Evolutionary conservation across 1,140 invertebrate genomes (phyloP).

Genomic region (Gerris buenoi): DNA sequence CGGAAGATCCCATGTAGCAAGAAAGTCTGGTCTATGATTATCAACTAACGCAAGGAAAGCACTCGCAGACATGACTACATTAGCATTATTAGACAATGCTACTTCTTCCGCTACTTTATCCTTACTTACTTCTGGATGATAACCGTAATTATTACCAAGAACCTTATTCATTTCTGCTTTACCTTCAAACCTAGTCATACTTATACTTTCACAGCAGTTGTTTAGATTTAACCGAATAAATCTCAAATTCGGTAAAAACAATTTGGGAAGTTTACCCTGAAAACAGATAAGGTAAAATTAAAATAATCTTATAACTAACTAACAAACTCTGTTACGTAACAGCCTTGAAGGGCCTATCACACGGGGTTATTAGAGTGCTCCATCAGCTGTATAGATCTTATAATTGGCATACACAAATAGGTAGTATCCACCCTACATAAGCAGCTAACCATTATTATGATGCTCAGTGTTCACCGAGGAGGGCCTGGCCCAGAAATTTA

Average conservation of each 20-base stretch:
- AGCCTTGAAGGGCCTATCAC: too few relatives aligned
- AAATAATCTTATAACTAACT: background rate
- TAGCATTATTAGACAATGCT: background rate
- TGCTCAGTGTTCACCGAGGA: too few relatives aligned
- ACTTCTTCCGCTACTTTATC: constrained; percentile 5
- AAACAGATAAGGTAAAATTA: background rate
- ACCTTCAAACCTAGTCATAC: background rate
- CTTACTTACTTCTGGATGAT: constrained; percentile 4
- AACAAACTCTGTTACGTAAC: too few relatives aligned
- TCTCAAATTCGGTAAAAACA: background rate
- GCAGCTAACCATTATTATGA: too few relatives aligned
- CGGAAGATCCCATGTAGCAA: constrained; percentile 6
- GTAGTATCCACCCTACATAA: too few relatives aligned
- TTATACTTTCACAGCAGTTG: background rate
- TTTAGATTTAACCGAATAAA: background rate
- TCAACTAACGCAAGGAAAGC: constrained; percentile 5
- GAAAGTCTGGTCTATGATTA: background rate
- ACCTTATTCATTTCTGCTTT: background rate
- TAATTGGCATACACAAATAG: too few relatives aligned
- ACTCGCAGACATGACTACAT: constrained; percentile 8
- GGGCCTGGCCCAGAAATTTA: too few relatives aligned
- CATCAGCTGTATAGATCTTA: too few relatives aligned
- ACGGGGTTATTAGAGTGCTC: too few relatives aligned
- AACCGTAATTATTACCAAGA: background rate
- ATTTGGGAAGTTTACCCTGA: background rate